Conservation (phyloP, 2,888 invertebrate genomes). For the Drosophila setosimentum region DNA sequence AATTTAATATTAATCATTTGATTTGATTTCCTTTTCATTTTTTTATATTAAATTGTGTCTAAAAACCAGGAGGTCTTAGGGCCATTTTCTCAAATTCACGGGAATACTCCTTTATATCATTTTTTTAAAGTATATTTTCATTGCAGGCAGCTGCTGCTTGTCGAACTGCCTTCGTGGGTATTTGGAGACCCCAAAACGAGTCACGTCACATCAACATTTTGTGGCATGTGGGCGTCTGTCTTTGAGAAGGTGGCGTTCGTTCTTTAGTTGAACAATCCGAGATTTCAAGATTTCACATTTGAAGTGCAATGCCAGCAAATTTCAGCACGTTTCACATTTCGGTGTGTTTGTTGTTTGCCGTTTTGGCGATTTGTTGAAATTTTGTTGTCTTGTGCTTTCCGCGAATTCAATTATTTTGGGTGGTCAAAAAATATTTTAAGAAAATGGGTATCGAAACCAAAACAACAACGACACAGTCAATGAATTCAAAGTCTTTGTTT, state of each 20-base stretch:
- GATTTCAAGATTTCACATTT: constrained; percentile 31
- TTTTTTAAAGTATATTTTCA: constrained; percentile 42
- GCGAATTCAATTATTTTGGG: constrained; percentile 64
- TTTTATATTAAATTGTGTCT: background rate
- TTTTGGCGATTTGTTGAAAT: background rate
- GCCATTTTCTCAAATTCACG: background rate
- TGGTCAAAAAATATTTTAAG: constrained; percentile 48
- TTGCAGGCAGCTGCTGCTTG: constrained; percentile 52
- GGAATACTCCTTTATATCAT: fast-evolving
- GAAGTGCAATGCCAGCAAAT: constrained; percentile 66
- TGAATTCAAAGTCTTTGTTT: constrained; percentile 22
- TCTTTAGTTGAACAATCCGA: constrained; percentile 10
- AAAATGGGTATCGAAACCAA: constrained; percentile 11
- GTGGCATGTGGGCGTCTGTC: constrained; percentile 62
- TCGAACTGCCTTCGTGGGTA: constrained; percentile 5
- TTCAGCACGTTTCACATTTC: constrained; percentile 71
- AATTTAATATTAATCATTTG: too few relatives aligned
- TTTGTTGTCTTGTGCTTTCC: constrained; percentile 72
- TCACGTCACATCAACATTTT: constrained; percentile 41
- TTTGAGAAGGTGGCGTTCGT: constrained; percentile 44
- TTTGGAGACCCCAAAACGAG: constrained; percentile 9
- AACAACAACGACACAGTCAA: constrained; percentile 25
- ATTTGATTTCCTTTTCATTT: fast-evolving
- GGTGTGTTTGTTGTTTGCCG: constrained; percentile 3
- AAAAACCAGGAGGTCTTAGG: background rate